phyloP scores from a whole-genome alignment of 1,140 invertebrate species.

The Anoplolepis gracilipes region DNA sequence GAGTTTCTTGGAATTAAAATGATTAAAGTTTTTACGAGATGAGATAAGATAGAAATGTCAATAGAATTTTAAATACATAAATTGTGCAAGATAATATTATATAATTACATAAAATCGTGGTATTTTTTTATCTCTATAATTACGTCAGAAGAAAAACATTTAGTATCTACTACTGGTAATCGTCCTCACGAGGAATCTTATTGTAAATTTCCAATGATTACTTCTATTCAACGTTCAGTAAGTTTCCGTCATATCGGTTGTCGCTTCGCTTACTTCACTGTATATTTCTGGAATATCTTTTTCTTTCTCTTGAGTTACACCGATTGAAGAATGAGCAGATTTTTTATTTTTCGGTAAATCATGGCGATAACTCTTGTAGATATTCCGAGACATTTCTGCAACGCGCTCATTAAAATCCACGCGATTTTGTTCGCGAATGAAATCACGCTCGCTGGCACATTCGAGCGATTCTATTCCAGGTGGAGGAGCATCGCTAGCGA shows the following conservation, averaged over 20 bases:
- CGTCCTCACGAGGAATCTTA: not conserved
- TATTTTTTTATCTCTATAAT: not conserved
- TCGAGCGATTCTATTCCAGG: constrained; percentile 49
- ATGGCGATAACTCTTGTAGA: constrained; percentile 73
- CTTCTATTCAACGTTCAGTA: not conserved
- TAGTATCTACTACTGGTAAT: not conserved
- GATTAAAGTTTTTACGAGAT: not conserved
- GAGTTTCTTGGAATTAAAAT: not conserved
- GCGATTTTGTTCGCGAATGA: constrained; percentile 67
- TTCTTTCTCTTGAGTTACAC: not conserved
- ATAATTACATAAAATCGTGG: not conserved
- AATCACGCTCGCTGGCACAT: constrained; percentile 62
- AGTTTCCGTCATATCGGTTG: not conserved
- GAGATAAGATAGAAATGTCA: not conserved
- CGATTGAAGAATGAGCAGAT: not conserved
- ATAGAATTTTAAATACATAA: not conserved
- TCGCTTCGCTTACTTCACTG: not conserved
- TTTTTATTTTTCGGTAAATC: not conserved
- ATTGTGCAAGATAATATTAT: not conserved
- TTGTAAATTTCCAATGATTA: not conserved
- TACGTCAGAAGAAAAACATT: not conserved
- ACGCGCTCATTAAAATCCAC: constrained; percentile 61
- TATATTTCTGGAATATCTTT: not conserved
- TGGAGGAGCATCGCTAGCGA: constrained; percentile 22
- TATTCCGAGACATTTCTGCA: constrained; percentile 63